These are phyloP conservation scores for Lysandra coridon DNA, from an alignment of 2,888 invertebrate species.

Conservation along the genomic window DNA sequence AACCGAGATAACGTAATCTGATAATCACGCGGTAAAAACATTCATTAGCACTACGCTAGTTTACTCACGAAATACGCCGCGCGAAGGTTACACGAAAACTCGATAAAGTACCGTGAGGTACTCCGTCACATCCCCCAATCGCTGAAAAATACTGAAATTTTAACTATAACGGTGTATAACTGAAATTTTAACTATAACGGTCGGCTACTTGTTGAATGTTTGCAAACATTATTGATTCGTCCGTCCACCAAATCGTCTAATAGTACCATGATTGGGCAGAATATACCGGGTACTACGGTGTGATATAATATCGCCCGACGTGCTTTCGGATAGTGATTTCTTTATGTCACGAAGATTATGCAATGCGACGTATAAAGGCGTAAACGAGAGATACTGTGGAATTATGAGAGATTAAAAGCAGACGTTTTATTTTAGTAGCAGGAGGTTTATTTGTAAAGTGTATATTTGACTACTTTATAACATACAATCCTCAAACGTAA, in stretches of 20 bases:
- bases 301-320: background rate
- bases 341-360: conserved; percentile 20
- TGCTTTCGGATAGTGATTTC: background rate
- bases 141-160: background rate
- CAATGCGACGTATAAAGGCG: conserved; percentile 20
- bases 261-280: conserved; percentile 25
- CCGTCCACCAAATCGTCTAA: conserved; percentile 1
- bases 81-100: conserved; percentile 21
- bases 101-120: conserved; percentile 12
- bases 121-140: background rate
- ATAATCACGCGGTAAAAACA: conserved; percentile 70
- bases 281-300: background rate
- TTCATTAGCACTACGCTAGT: conserved; percentile 63
- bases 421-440: conserved; percentile 4
- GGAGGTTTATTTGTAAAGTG: background rate
- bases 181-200: background rate
- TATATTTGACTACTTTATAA: background rate
- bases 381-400: background rate
- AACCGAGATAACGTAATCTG: conserved; percentile 73
- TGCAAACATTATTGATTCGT: conserved; percentile 45
- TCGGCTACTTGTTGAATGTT: conserved; percentile 66
- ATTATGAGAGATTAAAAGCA: background rate
- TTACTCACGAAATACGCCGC: background rate
- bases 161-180: background rate
- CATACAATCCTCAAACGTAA: background rate